phyloP scores from a whole-genome alignment of 1,140 invertebrate genomes.

The Drosophila mauritiana region DNA sequence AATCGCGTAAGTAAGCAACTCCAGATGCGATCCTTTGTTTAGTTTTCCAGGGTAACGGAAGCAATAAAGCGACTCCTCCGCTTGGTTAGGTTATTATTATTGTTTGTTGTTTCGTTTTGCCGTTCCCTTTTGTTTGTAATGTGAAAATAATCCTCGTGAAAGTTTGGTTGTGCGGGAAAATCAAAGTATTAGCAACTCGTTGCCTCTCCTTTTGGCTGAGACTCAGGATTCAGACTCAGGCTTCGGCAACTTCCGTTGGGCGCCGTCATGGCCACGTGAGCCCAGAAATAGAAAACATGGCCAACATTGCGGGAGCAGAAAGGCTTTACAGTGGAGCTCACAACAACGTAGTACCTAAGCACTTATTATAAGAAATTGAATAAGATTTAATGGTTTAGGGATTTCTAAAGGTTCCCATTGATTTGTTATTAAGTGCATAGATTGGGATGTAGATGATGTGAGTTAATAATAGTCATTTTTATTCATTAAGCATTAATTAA shows the following conservation, averaged over 20 bases:
- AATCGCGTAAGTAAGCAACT: no score
- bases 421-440: no score
- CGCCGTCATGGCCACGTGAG: conserved; percentile 61
- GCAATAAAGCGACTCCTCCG: conserved; percentile 30
- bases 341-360: neutral
- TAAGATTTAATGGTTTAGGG: no score
- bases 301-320: conserved; percentile 23
- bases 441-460: no score
- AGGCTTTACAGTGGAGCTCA: neutral
- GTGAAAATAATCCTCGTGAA: conserved; percentile 75
- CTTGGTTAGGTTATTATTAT: conserved; percentile 54
- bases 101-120: conserved; percentile 58
- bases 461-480: no score
- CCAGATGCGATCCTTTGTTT: neutral
- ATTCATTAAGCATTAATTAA: no score
- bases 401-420: no score
- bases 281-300: conserved; percentile 40
- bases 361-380: no score
- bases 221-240: conserved; percentile 16
- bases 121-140: conserved; percentile 71
- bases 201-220: conserved; percentile 19
- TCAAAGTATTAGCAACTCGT: conserved; percentile 68
- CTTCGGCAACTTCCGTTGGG: conserved; percentile 57
- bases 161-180: conserved; percentile 65
- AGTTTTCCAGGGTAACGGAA: conserved; percentile 23